A percentile compares a stretch with the other conserved stretches of the same genome.
Conservation (phyloP, 2,113 vertebrate genomes). For the Podarcis raffonei region DNA sequence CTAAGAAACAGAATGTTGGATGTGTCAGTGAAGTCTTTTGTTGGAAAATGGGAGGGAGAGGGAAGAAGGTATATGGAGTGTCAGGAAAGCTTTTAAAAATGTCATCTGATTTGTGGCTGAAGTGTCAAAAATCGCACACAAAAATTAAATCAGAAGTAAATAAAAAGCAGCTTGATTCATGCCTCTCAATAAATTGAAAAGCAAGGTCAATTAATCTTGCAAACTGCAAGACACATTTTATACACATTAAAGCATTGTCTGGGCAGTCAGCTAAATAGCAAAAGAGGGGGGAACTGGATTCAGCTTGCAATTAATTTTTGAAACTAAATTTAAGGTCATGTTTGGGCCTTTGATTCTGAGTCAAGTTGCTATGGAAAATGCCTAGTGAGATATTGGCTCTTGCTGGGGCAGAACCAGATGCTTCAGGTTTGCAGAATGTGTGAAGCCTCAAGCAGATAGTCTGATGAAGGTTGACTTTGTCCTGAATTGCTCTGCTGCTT, state of each 20-base stretch:
- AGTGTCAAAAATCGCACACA: constrained; percentile 17
- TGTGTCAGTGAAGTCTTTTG: background rate
- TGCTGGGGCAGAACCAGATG: background rate
- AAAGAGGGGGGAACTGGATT: background rate
- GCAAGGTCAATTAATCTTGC: constrained; percentile 51
- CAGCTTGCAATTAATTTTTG: background rate
- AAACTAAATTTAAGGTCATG: background rate
- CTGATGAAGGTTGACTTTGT: background rate
- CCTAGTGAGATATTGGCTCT: background rate
- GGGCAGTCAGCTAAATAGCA: background rate
- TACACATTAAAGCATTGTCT: background rate
- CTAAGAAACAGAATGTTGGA: background rate
- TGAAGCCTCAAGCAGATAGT: background rate
- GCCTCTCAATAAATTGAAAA: constrained; percentile 21
- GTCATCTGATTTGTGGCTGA: constrained; percentile 27
- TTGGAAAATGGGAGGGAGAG: background rate
- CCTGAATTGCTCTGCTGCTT: background rate
- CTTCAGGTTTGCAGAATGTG: background rate
- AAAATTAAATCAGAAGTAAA: constrained; percentile 35
- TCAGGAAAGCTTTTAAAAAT: constrained; percentile 45
- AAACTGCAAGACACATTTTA: constrained; percentile 28
- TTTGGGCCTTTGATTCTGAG: background rate
- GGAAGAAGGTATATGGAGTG: constrained; percentile 23
- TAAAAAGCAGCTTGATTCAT: constrained; percentile 29
- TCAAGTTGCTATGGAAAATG: background rate